A percentile compares a stretch with the other conserved stretches of the same genome.
Conservation (phyloP, 1,140 invertebrate genomes). For the Dendrolimus kikuchii region DNA sequence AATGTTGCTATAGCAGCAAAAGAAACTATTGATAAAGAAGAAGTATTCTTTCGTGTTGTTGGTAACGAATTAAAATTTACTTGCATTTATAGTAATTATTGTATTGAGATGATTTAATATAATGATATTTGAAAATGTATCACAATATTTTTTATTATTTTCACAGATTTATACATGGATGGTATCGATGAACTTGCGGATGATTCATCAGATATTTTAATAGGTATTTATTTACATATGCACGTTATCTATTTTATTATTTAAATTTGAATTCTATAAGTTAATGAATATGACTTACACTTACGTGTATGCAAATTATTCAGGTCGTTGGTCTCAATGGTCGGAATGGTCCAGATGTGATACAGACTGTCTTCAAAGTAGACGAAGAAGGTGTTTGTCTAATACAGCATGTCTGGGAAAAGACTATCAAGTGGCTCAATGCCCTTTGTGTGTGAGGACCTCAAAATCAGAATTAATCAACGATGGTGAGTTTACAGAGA, state of each 20-base stretch:
- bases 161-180: constrained; percentile 58
- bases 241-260: neutral
- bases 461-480: constrained; percentile 51
- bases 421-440: constrained; percentile 58
- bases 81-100: too few relatives aligned
- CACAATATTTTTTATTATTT: neutral
- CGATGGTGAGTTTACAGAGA: constrained; percentile 31
- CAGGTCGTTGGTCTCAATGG: constrained; percentile 87
- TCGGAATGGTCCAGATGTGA: constrained; percentile 91
- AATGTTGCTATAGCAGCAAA: too few relatives aligned
- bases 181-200: constrained; percentile 55
- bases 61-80: too few relatives aligned
- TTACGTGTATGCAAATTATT: constrained; percentile 2
- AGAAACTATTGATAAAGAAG: too few relatives aligned
- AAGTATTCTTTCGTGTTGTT: too few relatives aligned
- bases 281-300: neutral
- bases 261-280: neutral
- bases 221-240: constrained; percentile 28
- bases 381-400: constrained; percentile 84
- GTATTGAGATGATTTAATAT: too few relatives aligned
- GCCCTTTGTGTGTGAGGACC: constrained; percentile 54
- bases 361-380: constrained; percentile 86
- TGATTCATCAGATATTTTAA: constrained; percentile 50
- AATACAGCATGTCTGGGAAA: constrained; percentile 66
- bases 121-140: too few relatives aligned